These are phyloP conservation scores for Poeciliopsis presidionis DNA, from an alignment of 2,797 vertebrate genomes.

Conservation along the genomic window DNA sequence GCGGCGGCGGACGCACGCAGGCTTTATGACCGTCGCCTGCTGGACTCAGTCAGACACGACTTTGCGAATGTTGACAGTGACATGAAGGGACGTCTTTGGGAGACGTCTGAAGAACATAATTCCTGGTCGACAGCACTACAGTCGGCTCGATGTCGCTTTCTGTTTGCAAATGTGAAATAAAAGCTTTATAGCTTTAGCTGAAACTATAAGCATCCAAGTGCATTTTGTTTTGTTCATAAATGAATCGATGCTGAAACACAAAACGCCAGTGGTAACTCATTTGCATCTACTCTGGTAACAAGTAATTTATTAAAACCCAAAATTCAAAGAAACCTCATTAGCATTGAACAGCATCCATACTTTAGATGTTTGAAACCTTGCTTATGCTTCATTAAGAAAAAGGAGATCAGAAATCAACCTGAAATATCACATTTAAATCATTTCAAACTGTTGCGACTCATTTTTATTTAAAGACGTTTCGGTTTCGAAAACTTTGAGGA, in stretches of 20 bases:
- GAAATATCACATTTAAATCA: background rate
- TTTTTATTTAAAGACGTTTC: background rate
- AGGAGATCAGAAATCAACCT: background rate
- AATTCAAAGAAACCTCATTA: background rate
- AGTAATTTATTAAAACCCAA: background rate
- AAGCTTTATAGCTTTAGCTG: background rate
- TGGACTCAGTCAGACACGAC: background rate
- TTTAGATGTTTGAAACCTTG: background rate
- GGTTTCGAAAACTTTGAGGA: background rate
- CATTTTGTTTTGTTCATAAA: background rate
- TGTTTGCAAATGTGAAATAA: background rate
- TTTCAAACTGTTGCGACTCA: background rate
- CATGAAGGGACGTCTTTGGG: background rate
- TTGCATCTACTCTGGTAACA: background rate
- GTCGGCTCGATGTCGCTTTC: background rate
- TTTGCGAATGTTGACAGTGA: background rate
- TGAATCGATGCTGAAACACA: background rate
- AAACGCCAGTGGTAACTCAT: background rate
- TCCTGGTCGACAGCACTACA: background rate
- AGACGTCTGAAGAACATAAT: background rate
- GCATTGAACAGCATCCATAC: background rate
- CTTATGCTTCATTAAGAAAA: background rate
- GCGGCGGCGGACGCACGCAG: background rate
- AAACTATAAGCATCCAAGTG: background rate
- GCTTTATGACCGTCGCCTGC: background rate